Conservation (phyloP, 2,797 vertebrate species). For the Bradypodion pumilum region DNA sequence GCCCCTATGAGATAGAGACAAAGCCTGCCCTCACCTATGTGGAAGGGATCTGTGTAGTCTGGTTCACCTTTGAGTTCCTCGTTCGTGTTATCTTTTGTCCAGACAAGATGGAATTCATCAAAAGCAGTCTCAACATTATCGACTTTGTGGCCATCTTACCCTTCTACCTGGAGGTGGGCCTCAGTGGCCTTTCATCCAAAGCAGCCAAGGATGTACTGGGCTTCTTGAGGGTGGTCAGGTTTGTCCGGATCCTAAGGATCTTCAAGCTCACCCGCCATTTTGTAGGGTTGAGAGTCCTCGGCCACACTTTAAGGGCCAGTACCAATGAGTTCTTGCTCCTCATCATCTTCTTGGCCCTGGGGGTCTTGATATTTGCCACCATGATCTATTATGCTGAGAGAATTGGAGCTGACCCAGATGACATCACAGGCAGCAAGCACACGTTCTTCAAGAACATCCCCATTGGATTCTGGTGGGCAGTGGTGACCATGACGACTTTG, state of each 20-base stretch:
- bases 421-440: conserved; percentile 75
- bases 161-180: conserved; percentile 78
- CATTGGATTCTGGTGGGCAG: conserved; percentile 79
- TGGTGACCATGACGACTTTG: conserved; percentile 80
- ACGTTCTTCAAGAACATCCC: conserved; percentile 80
- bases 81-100: conserved; percentile 80
- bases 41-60: conserved; percentile 78
- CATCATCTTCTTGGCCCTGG: conserved; percentile 77
- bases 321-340: conserved; percentile 79
- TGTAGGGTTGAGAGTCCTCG: conserved; percentile 74
- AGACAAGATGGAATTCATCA: conserved; percentile 79
- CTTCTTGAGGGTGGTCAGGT: conserved; percentile 75
- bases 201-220: conserved; percentile 78
- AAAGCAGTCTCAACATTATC: conserved; percentile 80
- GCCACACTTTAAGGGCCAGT: conserved; percentile 76
- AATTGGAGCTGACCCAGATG: conserved; percentile 75
- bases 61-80: conserved; percentile 82
- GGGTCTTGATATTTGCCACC: conserved; percentile 78
- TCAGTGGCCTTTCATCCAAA: conserved; percentile 74
- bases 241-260: conserved; percentile 78
- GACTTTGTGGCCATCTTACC: conserved; percentile 81
- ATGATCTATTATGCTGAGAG: conserved; percentile 80
- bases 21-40: conserved; percentile 80
- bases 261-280: conserved; percentile 79
- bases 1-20: conserved; percentile 74